Percentiles rank a stretch among this genome's conserved stretches.
phyloP scores from a whole-genome alignment of 2,797 vertebrate genomes.

The Eurystomus glaucurus region DNA sequence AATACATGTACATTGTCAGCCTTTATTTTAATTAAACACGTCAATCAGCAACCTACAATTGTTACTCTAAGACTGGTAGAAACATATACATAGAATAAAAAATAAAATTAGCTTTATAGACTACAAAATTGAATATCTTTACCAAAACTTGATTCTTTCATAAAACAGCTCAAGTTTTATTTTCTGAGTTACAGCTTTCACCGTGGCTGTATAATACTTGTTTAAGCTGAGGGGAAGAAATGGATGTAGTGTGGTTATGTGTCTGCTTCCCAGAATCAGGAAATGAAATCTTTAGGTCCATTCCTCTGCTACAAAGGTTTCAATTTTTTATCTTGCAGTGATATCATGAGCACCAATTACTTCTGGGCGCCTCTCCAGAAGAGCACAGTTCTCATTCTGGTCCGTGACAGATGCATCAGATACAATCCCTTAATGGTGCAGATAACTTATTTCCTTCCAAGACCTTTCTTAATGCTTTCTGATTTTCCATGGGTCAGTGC shows the following conservation, averaged over 20 bases:
- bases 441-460: background rate
- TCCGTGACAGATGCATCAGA: background rate
- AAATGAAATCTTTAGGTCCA: background rate
- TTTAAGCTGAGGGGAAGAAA: background rate
- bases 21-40: background rate
- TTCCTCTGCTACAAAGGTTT: background rate
- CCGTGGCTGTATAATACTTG: background rate
- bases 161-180: background rate
- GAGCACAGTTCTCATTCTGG: background rate
- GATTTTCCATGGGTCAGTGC: background rate
- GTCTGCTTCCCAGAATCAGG: background rate
- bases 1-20: background rate
- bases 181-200: background rate
- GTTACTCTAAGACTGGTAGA: background rate
- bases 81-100: background rate
- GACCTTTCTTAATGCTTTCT: background rate
- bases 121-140: background rate
- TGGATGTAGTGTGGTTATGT: accelerated
- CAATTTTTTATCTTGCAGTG: background rate
- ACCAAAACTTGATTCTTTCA: background rate
- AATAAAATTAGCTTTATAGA: background rate
- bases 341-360: background rate
- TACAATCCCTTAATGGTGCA: background rate
- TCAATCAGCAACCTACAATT: background rate
- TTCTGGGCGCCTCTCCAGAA: background rate